Base-by-base conservation (phyloP, 2,888 invertebrate species). In the Aricia artaxerxes region DNA sequence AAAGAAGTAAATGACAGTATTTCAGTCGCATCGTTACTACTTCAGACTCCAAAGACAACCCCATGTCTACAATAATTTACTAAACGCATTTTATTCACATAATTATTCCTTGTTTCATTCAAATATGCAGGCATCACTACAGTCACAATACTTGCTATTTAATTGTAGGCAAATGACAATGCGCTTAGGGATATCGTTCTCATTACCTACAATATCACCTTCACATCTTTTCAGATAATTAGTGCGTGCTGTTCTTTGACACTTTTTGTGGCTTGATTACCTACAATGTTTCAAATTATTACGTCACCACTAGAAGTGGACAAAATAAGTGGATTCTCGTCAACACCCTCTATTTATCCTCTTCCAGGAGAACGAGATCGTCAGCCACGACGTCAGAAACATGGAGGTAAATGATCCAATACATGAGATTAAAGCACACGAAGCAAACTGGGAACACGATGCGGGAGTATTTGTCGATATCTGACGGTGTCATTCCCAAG, bases 391-490 rank as follows among this genome's bases (percentile, higher is more conserved):
- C 98, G 95, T 98, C 98, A 90, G 98, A 98, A 92, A 98, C 98
- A 96, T 98, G 98, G 87, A 98, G 96, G 92, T 98, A 98, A 90
- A 98, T 98, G 93, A 98, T 98, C 98, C 98, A 98, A 95, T 98
- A 98, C 98, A 98, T 98, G 86, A 98, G 96, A 95, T 99, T 99
- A 96, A 99, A 99, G 95, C 99, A 98, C 84, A 99, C 97, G 96
- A 99, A 99, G 95, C 99, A 98, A 87, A 99, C 98, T 79, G 99
- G 99, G 93, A 99, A 99, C 88, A 99, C 97, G 93, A 99, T 98
- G 89, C 99, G 97, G 82, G 99, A 99, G 93, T 99, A 99, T 95
- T 99, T 99, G 96, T 99, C 99, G 94, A 99, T 99, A 95, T 99
- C 99, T 91, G 99, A 99, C 81, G 99, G 99, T 87, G 98, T 98